These are phyloP conservation scores for Drosophila dives DNA, from an alignment of 2,888 invertebrate species.

Conservation along the genomic window DNA sequence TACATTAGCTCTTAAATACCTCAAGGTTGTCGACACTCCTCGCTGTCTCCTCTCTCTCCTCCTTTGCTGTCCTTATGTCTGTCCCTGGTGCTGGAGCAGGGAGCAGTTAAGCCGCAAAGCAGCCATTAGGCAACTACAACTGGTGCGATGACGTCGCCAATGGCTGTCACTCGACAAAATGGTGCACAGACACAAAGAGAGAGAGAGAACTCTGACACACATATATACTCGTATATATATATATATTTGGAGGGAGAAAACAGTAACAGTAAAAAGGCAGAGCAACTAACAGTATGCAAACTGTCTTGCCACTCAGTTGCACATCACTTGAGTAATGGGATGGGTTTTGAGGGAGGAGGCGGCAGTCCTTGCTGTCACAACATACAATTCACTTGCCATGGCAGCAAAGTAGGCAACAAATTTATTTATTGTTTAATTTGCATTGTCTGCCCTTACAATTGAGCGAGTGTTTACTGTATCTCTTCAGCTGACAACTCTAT, in stretches of 20 bases:
- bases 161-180: slow-evolving; percentile 65
- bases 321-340: slow-evolving; percentile 69
- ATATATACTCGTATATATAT: slow-evolving; percentile 12
- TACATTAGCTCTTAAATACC: slow-evolving; percentile 52
- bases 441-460: slow-evolving; percentile 25
- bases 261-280: slow-evolving; percentile 70
- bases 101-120: slow-evolving; percentile 75
- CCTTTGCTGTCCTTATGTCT: background rate
- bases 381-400: slow-evolving; percentile 10
- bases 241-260: slow-evolving; percentile 6
- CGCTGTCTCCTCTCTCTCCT: background rate
- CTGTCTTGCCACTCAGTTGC: slow-evolving; percentile 58
- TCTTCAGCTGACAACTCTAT: slow-evolving; percentile 14
- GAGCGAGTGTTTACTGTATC: slow-evolving; percentile 1
- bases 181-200: slow-evolving; percentile 43
- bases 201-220: background rate
- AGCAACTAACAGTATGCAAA: slow-evolving; percentile 71
- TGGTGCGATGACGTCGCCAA: slow-evolving; percentile 64
- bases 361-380: slow-evolving; percentile 1
- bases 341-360: slow-evolving; percentile 21
- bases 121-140: slow-evolving; percentile 72
- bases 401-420: slow-evolving; percentile 30
- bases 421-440: slow-evolving; percentile 37
- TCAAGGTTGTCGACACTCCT: slow-evolving; percentile 37
- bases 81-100: slow-evolving; percentile 4